A percentile compares a stretch with the other conserved stretches of the same genome.
These are phyloP conservation scores for Anoplius nigerrimus DNA, from an alignment of 2,888 invertebrate species.

Conservation along the genomic window DNA sequence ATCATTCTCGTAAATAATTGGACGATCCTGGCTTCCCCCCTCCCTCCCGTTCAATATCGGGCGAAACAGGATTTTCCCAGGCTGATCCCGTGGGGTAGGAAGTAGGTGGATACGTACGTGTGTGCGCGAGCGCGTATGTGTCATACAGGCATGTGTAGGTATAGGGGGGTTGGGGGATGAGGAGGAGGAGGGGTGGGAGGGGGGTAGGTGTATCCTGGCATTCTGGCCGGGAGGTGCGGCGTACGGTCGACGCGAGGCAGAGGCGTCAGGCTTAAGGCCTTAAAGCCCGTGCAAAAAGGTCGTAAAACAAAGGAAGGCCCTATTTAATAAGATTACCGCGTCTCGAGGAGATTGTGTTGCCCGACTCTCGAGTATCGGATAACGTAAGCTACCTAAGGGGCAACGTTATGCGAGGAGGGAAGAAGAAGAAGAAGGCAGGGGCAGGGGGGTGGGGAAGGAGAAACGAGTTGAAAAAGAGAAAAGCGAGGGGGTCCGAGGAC, in stretches of 20 bases:
- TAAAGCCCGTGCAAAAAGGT: slow-evolving; percentile 62
- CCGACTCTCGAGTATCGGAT: slow-evolving; percentile 62
- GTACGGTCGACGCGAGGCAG: slow-evolving; percentile 41
- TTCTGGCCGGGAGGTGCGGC: slow-evolving; percentile 20
- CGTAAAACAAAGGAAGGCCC: slow-evolving; percentile 65
- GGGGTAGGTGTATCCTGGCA: slow-evolving; percentile 42
- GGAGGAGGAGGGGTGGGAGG: no score
- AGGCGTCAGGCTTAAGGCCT: slow-evolving; percentile 61
- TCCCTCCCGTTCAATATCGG: slow-evolving; percentile 51
- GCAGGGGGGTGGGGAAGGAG: slow-evolving; percentile 4
- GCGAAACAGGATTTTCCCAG: slow-evolving; percentile 52
- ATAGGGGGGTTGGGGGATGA: no score
- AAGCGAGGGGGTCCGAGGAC: not conserved
- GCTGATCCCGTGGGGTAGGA: slow-evolving; percentile 49
- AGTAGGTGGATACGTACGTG: slow-evolving; percentile 36
- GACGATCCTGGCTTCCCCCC: slow-evolving; percentile 32
- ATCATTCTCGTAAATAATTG: slow-evolving; percentile 52
- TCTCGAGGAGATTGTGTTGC: slow-evolving; percentile 65
- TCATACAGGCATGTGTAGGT: not conserved
- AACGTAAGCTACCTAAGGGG: slow-evolving; percentile 60
- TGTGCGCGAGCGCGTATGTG: not conserved
- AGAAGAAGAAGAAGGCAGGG: not conserved
- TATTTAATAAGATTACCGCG: slow-evolving; percentile 68
- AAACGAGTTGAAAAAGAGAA: slow-evolving; percentile 20
- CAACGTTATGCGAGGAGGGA: slow-evolving; percentile 34